Evolutionary conservation across 2,797 vertebrate genomes (phyloP).

Genomic region (Morus bassanus): DNA sequence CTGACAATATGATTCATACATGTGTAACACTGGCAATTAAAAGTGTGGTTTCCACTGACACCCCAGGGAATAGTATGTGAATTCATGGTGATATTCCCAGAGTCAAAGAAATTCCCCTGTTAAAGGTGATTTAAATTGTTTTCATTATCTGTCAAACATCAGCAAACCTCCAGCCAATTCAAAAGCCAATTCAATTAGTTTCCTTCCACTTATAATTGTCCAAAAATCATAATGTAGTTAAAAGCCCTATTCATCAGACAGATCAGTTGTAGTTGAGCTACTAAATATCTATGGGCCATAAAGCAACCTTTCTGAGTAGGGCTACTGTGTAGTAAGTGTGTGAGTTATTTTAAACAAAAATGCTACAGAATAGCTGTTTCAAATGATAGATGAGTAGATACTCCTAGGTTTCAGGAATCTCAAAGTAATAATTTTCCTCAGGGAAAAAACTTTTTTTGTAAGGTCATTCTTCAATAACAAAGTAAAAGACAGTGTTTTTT

Average conservation of each 20-base stretch:
- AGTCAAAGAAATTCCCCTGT: conserved; percentile 43
- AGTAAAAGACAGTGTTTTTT: not conserved
- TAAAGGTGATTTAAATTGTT: conserved; percentile 60
- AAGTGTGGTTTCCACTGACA: not conserved
- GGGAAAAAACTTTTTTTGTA: not conserved
- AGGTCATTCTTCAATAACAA: not conserved
- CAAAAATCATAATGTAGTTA: conserved; percentile 45
- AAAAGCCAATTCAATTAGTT: conserved; percentile 58
- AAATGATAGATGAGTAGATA: not conserved
- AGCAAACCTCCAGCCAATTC: conserved; percentile 28
- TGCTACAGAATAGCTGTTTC: not conserved
- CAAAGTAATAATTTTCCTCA: not conserved
- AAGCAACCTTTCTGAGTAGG: conserved; percentile 9
- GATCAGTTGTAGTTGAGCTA: conserved; percentile 31
- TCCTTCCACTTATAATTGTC: conserved; percentile 2
- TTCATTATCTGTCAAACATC: conserved; percentile 43
- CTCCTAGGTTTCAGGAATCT: not conserved
- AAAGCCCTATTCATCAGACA: conserved; percentile 46
- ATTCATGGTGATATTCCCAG: conserved; percentile 1
- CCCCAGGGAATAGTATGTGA: not conserved
- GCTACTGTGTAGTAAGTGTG: not conserved
- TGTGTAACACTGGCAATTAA: conserved; percentile 36
- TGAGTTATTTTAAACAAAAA: conserved; percentile 52
- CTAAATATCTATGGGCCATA: conserved; percentile 34
- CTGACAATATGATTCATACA: conserved; percentile 12